Base-by-base conservation (phyloP, 2,113 vertebrate genomes). In the Typhlomys cinereus region DNA sequence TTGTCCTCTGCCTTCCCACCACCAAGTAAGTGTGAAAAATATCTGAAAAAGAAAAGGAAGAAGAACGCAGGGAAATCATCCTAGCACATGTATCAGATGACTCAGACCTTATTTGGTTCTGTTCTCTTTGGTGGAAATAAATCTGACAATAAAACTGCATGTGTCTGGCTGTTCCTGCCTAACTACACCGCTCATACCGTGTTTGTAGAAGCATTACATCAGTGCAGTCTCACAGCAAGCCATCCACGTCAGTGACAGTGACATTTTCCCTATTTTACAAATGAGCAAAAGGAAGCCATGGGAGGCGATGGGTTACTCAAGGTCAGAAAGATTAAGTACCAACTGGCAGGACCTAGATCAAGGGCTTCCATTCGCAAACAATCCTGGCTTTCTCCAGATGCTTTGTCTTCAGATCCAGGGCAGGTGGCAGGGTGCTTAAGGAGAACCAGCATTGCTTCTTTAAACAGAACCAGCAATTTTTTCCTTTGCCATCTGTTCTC, bases 191-290 rank as follows among this genome's bases (percentile, higher is more conserved):
- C 41, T 66, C 50, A 25, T 6, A 80, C 9, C 46, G 14, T 64
- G 23, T 8, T 81, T 83, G 79, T 85, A 44, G 25, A 85, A 78
- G 46, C 62, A 54, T 90, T 92, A 83, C 11, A 25, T 85, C 79
- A 90, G 46, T 92, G 75, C 80, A 67, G n/a, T 90, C 31, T 85
- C 73, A 44, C n/a, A n/a, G 79, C 66, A 90, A 69, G 57, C 39
- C n/a, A 29, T 78, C 69, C 52, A 82, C 9, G 8, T 94, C 86
- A 82, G 62, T 71, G 41, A 82, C 86, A 70, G 82, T 88, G 74
- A 96, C 88, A 88, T 88, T 93, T 94, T 39, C 82, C 95, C 95
- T 88, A 67, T 92, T 95, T 96, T 74, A 79, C 64, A 83, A 80
- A 70, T 14, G 31, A 95, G 67, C 85, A 80, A 84, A 80, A 85